Evolutionary conservation across 1,140 invertebrate genomes (phyloP), one percentile per base, ranked within the genome.

Genomic region (Mizuhopecten yessoensis): DNA sequence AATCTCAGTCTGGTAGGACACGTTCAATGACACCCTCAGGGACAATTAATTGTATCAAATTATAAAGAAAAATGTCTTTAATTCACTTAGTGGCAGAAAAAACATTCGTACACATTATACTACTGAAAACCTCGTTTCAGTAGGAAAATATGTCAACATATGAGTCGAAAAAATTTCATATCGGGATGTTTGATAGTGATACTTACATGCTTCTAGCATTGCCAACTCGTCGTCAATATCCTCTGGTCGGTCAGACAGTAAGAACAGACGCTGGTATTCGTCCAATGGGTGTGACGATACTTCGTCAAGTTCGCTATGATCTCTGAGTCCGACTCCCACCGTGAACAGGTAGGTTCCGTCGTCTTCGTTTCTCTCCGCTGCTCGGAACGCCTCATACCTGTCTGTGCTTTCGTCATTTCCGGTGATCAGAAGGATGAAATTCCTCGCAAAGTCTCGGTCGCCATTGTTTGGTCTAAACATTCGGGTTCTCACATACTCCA

Each of bases 391-490:
- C 29, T 89, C 91, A 0, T 93, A 91, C 2, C 91, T 89, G 86
- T 94, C 94, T 86, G 93, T 91, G 91, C 95, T 96, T 33, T 94
- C 93, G 20, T 93, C 93, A 34, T 93, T 93, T 34, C 93, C 94
- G 29, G 94, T 94, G 17, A 95, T 86, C 9, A 95, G 89, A 34
- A 95, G 90, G 34, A 91, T 91, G 39, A 94, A 92, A 49, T 95
- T 95, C 33, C 89, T 45, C 0, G 94, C 94, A 42, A 90, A 89
- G 11, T 93, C 91, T 3, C 95, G 91, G 89, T 95, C 95, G 15
- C 95, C 95, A 89, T 93, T 93, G 17, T 49, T 39, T n/a, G 39
- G 34, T 45, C 88, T 91, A 49, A 94, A 95, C 93, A 95, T 94
- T 33, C 91, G 23, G 0, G 88, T 91, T 86, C 93, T 93, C 90